phyloP scores from a whole-genome alignment of 2,888 invertebrate species.

The Artemia sp. region DNA sequence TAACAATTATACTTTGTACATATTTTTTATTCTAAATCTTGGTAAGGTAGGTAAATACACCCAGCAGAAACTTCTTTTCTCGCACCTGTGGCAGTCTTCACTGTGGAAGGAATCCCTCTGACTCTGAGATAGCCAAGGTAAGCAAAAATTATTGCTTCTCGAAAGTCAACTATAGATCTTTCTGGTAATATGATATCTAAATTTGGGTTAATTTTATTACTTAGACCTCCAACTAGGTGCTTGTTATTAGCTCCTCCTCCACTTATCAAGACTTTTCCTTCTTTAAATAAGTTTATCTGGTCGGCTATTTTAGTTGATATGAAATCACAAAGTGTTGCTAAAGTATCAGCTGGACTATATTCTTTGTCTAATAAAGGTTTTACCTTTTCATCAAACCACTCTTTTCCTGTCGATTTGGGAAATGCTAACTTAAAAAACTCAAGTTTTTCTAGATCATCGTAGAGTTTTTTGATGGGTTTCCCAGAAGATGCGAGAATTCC shows the following conservation, averaged over 20 bases:
- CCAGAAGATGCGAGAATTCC: slow-evolving; percentile 1
- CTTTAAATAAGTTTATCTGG: not conserved
- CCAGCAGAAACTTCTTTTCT: slow-evolving; percentile 5
- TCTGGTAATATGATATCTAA: slow-evolving; percentile 1
- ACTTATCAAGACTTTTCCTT: not conserved
- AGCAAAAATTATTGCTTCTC: not conserved
- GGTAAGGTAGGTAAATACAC: not conserved
- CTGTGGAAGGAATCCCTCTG: not conserved
- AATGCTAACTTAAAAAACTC: not conserved
- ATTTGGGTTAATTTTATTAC: not conserved
- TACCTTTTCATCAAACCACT: not conserved
- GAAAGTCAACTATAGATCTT: not conserved
- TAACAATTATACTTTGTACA: not conserved
- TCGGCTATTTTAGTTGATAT: not conserved
- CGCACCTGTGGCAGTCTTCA: not conserved
- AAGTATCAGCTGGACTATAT: not conserved
- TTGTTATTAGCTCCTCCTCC: slow-evolving; percentile 12
- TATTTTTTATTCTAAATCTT: not conserved
- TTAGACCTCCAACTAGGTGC: not conserved
- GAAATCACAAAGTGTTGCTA: slow-evolving; percentile 7
- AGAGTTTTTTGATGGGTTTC: not conserved
- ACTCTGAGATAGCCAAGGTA: not conserved
- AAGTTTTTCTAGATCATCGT: not conserved
- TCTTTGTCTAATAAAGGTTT: not conserved
- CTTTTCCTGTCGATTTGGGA: slow-evolving; percentile 4